phyloP scores from a whole-genome alignment of 2,888 invertebrate species.

The Blastobasis adustella region DNA sequence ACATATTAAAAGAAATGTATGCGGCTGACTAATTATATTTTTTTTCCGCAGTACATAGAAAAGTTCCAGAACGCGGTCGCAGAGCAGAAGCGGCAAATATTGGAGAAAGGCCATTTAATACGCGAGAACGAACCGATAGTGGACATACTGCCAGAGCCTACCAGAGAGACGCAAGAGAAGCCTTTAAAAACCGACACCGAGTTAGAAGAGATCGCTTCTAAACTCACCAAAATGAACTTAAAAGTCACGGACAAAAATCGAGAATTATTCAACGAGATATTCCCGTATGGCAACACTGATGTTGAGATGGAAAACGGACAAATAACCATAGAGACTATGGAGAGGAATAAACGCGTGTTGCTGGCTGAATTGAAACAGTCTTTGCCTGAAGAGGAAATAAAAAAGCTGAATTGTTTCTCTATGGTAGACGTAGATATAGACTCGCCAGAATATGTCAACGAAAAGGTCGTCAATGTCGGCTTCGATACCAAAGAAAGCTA shows the following conservation, averaged over 20 bases:
- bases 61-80: slow-evolving; percentile 46
- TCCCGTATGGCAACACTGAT: slow-evolving; percentile 39
- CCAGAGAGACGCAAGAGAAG: slow-evolving; percentile 13
- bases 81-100: slow-evolving; percentile 42
- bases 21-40: neutral
- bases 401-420: slow-evolving; percentile 57
- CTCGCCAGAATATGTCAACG: slow-evolving; percentile 42
- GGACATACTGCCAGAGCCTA: slow-evolving; percentile 40
- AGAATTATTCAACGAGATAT: slow-evolving; percentile 28
- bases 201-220: slow-evolving; percentile 1
- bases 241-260: slow-evolving; percentile 1
- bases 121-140: slow-evolving; percentile 27
- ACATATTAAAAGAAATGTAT: no score
- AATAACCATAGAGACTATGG: slow-evolving; percentile 50
- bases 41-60: slow-evolving; percentile 43
- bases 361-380: slow-evolving; percentile 34
- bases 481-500: slow-evolving; percentile 51
- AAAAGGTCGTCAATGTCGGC: slow-evolving; percentile 48
- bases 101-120: slow-evolving; percentile 39
- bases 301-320: slow-evolving; percentile 29
- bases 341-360: slow-evolving; percentile 49
- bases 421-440: slow-evolving; percentile 64
- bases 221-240: slow-evolving; percentile 2
- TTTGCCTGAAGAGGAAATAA: slow-evolving; percentile 33
- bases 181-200: slow-evolving; percentile 1